These are phyloP conservation scores for Oscheius sp. DNA, from an alignment of 2,888 invertebrate genomes.

Conservation along the genomic window DNA sequence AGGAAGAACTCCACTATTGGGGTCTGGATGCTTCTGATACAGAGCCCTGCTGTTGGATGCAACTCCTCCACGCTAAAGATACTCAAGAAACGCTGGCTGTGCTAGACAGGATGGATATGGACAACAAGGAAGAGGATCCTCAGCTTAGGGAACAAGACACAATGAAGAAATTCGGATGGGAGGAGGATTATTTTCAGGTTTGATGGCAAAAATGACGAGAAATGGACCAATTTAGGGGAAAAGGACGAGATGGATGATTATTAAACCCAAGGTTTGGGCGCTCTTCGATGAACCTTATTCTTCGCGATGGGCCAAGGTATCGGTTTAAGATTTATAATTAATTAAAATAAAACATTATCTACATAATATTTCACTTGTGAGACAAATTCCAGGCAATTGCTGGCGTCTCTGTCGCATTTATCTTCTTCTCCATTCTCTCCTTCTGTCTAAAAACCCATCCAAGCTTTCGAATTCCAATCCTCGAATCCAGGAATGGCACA, in stretches of 20 bases:
- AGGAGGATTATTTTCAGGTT: slow-evolving; percentile 90
- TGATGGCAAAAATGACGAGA: slow-evolving; percentile 67
- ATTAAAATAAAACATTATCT: not conserved
- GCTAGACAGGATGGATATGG: slow-evolving; percentile 93
- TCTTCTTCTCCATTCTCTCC: slow-evolving; percentile 90
- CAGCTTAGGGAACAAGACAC: slow-evolving; percentile 82
- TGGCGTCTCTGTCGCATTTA: slow-evolving; percentile 91
- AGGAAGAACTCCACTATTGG: slow-evolving; percentile 95
- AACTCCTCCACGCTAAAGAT: slow-evolving; percentile 75
- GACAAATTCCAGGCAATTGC: slow-evolving; percentile 83
- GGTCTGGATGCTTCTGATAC: slow-evolving; percentile 98
- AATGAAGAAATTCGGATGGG: slow-evolving; percentile 85
- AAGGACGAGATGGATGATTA: slow-evolving; percentile 83
- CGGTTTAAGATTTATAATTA: not conserved
- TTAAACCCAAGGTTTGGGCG: slow-evolving; percentile 97
- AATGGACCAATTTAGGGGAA: slow-evolving; percentile 37
- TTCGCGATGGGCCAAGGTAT: slow-evolving; percentile 93
- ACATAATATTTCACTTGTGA: not conserved
- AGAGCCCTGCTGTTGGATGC: slow-evolving; percentile 99
- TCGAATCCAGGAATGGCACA: slow-evolving; percentile 44
- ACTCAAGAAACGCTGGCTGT: slow-evolving; percentile 98
- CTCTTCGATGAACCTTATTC: slow-evolving; percentile 99
- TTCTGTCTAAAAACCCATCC: slow-evolving; percentile 97
- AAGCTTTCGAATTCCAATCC: slow-evolving; percentile 80
- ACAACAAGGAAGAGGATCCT: slow-evolving; percentile 76